These are phyloP conservation scores for Diadema setosum DNA, from an alignment of 35 echinoderm and acorn worm genomes.

Conservation along the genomic window DNA sequence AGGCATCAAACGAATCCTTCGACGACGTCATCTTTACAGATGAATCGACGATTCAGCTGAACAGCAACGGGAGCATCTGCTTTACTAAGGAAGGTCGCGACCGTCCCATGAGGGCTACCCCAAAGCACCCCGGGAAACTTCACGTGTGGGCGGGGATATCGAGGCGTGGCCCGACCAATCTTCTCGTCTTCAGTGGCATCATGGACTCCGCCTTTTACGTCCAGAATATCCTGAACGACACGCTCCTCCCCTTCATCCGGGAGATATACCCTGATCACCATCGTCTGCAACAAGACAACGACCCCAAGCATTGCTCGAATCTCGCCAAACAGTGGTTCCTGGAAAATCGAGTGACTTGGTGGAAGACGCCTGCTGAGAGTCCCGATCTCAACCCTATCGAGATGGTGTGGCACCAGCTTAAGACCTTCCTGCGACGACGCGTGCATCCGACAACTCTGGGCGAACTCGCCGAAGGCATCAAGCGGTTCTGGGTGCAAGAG, in stretches of 20 bases:
- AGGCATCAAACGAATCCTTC: not conserved
- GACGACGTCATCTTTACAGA: slow-evolving; percentile 65
- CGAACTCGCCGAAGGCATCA: slow-evolving; percentile 13
- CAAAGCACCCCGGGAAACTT: slow-evolving; percentile 55
- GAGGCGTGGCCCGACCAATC: slow-evolving; percentile 19
- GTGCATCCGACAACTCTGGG: slow-evolving; percentile 4
- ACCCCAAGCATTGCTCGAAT: slow-evolving; percentile 53
- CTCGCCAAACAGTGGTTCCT: not conserved
- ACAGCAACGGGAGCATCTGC: slow-evolving; percentile 2
- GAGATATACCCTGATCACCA: slow-evolving; percentile 16
- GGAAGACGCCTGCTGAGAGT: slow-evolving; percentile 36
- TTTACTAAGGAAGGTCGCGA: slow-evolving; percentile 12
- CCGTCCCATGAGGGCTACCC: not conserved
- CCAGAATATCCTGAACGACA: slow-evolving; percentile 3
- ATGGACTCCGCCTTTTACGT: slow-evolving; percentile 62
- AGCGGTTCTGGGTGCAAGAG: slow-evolving; percentile 23
- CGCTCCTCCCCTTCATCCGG: slow-evolving; percentile 43
- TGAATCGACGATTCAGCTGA: slow-evolving; percentile 40
- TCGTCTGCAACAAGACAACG: slow-evolving; percentile 61
- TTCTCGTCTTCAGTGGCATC: slow-evolving; percentile 51
- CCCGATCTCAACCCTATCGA: slow-evolving; percentile 71
- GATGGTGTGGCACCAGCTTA: slow-evolving; percentile 53
- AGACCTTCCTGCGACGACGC: not conserved
- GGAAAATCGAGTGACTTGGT: no score
- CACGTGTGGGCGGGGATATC: slow-evolving; percentile 64